A percentile compares a stretch with the other conserved stretches of the same genome.
These are phyloP conservation scores for Varanus komodoensis DNA, from an alignment of 2,113 vertebrate genomes.

Conservation along the genomic window DNA sequence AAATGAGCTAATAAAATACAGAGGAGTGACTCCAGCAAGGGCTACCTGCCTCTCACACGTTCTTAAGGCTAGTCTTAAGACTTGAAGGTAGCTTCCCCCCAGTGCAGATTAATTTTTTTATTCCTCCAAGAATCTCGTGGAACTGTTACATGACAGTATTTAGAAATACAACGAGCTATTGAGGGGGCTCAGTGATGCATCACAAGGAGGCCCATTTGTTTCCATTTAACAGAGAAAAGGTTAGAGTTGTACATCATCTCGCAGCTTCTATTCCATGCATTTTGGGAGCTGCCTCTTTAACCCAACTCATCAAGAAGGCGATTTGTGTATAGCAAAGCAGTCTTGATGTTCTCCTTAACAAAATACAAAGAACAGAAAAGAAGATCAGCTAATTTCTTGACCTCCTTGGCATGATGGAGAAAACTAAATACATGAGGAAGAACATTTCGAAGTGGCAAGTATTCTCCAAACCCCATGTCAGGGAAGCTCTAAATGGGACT, in stretches of 20 bases:
- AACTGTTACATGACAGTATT: slow-evolving; percentile 51
- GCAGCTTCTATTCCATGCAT: slow-evolving; percentile 41
- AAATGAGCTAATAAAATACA: background rate
- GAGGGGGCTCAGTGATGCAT: slow-evolving; percentile 64
- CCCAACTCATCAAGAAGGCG: slow-evolving; percentile 51
- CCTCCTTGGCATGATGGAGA: background rate
- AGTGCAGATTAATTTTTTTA: slow-evolving; percentile 35
- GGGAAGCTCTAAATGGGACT: too few species aligned
- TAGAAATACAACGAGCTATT: slow-evolving; percentile 56
- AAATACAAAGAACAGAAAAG: background rate
- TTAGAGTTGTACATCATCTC: slow-evolving; percentile 67
- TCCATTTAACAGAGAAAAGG: slow-evolving; percentile 69
- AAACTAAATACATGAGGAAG: background rate
- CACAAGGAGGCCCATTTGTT: slow-evolving; percentile 54
- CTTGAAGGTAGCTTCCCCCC: slow-evolving; percentile 6
- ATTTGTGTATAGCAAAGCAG: slow-evolving; percentile 41
- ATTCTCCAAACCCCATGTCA: too few species aligned
- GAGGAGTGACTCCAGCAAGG: background rate
- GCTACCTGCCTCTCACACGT: background rate
- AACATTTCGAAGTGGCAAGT: background rate
- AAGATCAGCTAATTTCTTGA: slow-evolving; percentile 15
- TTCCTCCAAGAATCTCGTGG: slow-evolving; percentile 29
- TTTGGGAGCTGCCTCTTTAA: slow-evolving; percentile 36
- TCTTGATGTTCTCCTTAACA: slow-evolving; percentile 18
- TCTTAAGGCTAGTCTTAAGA: background rate